Evolutionary conservation across 2,113 vertebrate species (phyloP), one percentile per base, ranked within the genome.

Genomic region (Cromileptes altivelis): DNA sequence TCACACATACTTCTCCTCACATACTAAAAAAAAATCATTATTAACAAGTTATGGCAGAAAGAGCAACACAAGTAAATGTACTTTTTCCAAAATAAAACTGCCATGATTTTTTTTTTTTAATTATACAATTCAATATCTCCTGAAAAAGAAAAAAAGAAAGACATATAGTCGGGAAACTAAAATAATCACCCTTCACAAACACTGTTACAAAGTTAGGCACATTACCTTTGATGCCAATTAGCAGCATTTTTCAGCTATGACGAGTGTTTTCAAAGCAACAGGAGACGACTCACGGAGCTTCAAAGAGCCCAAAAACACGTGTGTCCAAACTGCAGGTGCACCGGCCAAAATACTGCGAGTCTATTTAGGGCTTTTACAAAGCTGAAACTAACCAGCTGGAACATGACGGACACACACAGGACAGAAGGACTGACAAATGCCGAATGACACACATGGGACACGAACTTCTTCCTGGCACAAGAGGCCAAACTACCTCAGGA

Each of bases 271-370:
- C 45, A 88, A 75, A 70, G 80, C 64, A 25, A 58, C 45, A 75
- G 2, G 42, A 81, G 64, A 52, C 25, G 14, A 81, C 21, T 61
- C 45, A 1, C 23, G 1, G 49, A 62, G 79, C 83, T 86, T 88
- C 88, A 88, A 84, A 88, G 61, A 71, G 81, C 47, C 55, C 45
- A 55, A 80, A 37, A 78, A 81, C 77, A 77, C 78, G 40, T 80
- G 71, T 71, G 86, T 65, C 80, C 80, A 42, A 67, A 30, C 50
- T 61, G 82, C 85, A 89, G 88, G 80, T 89, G 84, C 85, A 89
- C 40, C 33, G 55, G n/a, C 19, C 40, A 62, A 47, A 82, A 86
- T 71, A 27, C 27, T 40, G 27, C 45, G 15, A 0, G n/a, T 65
- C 72, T 81, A 88, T 84, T 86, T 68, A 40, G 19, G 25, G 77